phyloP scores from a whole-genome alignment of 1,140 invertebrate genomes.

The Sitophilus oryzae region DNA sequence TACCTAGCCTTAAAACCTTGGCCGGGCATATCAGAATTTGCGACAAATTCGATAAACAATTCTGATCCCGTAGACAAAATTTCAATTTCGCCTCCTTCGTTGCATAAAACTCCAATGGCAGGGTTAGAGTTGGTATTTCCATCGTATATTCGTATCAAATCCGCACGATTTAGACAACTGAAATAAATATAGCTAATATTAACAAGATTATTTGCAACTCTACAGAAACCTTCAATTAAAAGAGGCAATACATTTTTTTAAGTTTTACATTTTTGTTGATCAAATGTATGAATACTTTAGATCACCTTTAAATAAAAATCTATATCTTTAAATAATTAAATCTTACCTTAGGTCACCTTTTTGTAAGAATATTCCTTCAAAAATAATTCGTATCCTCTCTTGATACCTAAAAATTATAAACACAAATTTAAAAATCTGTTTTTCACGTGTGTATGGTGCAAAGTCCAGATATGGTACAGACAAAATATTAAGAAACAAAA shows the following conservation, averaged over 20 bases:
- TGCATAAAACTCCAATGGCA: constrained; percentile 75
- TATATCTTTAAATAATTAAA: no score
- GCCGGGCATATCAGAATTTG: constrained; percentile 72
- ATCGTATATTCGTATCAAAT: constrained; percentile 75
- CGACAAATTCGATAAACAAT: constrained; percentile 74
- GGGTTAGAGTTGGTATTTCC: constrained; percentile 58
- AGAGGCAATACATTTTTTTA: no score
- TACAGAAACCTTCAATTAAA: no score
- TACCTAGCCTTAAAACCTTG: constrained; percentile 81
- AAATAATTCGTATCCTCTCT: constrained; percentile 40
- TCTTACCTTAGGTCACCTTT: constrained; percentile 44
- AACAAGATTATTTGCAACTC: no score
- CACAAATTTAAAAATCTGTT: constrained; percentile 1
- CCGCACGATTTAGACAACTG: constrained; percentile 74
- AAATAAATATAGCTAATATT: constrained; percentile 42
- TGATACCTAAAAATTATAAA: constrained; percentile 36
- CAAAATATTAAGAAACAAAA: no score
- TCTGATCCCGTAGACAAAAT: constrained; percentile 74
- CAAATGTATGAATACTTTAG: no score
- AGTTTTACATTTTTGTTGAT: no score
- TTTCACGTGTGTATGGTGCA: no score
- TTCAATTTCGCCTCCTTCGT: constrained; percentile 67
- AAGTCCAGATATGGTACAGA: no score
- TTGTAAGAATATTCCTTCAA: constrained; percentile 41
- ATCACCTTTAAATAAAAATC: no score